These are phyloP conservation scores for Channa maculata DNA, from an alignment of 2,113 vertebrate species.

Conservation along the genomic window DNA sequence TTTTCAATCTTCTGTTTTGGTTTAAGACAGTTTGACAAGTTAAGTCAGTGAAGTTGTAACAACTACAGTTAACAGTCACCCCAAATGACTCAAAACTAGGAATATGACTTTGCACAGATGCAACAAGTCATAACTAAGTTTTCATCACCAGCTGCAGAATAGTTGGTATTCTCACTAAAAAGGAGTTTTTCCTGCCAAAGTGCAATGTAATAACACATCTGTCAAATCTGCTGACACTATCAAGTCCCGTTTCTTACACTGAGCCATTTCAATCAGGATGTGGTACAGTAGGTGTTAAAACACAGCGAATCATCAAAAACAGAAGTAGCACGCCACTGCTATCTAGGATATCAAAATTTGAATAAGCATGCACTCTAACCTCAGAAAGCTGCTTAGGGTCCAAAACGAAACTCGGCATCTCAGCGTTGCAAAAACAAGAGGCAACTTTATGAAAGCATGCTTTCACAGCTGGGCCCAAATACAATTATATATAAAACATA, in stretches of 20 bases:
- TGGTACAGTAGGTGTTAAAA: slow-evolving; percentile 24
- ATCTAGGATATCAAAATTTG: background rate
- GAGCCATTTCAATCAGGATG: slow-evolving; percentile 32
- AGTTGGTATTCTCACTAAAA: background rate
- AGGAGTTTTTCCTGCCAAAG: background rate
- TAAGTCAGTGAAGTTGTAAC: too few relatives aligned
- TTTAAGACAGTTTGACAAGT: too few relatives aligned
- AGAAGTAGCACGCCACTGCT: background rate
- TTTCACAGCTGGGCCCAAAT: slow-evolving; percentile 1
- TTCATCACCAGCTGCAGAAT: too few relatives aligned
- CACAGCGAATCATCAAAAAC: background rate
- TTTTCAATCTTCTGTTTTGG: too few relatives aligned
- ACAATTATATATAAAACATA: background rate
- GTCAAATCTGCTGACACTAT: slow-evolving; percentile 12
- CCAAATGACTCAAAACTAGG: too few relatives aligned
- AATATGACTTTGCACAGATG: too few relatives aligned
- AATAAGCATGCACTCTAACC: background rate
- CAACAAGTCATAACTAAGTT: too few relatives aligned
- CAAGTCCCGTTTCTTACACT: slow-evolving; percentile 2
- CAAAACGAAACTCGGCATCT: background rate
- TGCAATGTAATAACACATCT: background rate
- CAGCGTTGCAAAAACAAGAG: slow-evolving; percentile 7
- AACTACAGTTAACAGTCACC: too few relatives aligned
- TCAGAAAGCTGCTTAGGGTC: background rate
- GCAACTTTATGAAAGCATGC: background rate